phyloP scores from a whole-genome alignment of 2,797 vertebrate species.

The Falco naumanni region DNA sequence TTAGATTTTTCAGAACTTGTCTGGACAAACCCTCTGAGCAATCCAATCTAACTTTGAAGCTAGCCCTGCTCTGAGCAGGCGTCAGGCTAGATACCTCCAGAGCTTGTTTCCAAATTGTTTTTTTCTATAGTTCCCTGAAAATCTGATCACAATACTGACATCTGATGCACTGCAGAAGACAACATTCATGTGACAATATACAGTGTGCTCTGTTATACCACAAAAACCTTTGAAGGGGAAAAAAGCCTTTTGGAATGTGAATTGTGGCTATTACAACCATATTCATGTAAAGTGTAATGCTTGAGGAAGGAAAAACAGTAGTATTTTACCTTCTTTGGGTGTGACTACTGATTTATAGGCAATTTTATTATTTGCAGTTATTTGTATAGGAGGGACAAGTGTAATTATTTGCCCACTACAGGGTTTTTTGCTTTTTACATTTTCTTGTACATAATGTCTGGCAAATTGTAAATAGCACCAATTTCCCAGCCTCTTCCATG shows the following conservation, averaged over 20 bases:
- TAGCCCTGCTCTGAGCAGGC: neutral
- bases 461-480: neutral
- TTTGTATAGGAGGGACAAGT: neutral
- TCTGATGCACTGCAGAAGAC: neutral
- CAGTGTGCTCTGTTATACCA: neutral
- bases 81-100: neutral
- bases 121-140: neutral
- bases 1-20: neutral
- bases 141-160: neutral
- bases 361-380: neutral
- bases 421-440: neutral
- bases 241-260: neutral
- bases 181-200: neutral
- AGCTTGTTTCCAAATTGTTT: neutral
- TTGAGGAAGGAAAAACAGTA: neutral
- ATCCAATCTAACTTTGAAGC: neutral
- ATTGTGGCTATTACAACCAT: neutral
- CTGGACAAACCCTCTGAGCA: neutral
- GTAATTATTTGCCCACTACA: neutral
- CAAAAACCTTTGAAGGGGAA: neutral
- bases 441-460: neutral
- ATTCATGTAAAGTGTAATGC: neutral
- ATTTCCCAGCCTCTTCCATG: neutral
- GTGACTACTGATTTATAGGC: neutral
- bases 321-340: neutral